These are phyloP conservation scores for Catharus bicknelli DNA, from an alignment of 2,113 vertebrate species.

Conservation along the genomic window DNA sequence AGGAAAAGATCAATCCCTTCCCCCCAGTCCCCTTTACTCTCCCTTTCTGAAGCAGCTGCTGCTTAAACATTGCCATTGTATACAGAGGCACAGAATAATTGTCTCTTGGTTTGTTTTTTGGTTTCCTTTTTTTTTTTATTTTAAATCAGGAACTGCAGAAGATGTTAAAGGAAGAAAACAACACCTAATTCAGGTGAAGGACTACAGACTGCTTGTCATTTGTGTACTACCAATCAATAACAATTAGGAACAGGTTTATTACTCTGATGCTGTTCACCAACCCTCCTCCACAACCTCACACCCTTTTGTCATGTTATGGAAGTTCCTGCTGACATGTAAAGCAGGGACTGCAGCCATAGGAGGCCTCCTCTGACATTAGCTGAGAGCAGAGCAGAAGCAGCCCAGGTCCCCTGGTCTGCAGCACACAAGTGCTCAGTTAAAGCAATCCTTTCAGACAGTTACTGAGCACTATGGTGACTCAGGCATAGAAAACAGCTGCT, in stretches of 20 bases:
- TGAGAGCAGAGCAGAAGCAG: constrained; percentile 52
- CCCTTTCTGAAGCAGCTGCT: background rate
- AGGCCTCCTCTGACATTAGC: constrained; percentile 40
- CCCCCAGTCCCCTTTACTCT: background rate
- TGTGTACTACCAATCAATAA: constrained; percentile 52
- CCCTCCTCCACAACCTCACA: background rate
- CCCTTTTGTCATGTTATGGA: background rate
- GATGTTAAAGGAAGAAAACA: constrained; percentile 20
- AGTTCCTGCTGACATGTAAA: constrained; percentile 9
- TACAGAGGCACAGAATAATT: constrained; percentile 14
- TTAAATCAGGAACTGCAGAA: background rate
- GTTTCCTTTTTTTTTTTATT: background rate
- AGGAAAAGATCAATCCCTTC: constrained; percentile 26
- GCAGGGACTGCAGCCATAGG: constrained; percentile 18
- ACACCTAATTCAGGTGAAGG: constrained; percentile 3
- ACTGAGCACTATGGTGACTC: constrained; percentile 53
- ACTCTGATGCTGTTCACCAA: constrained; percentile 1
- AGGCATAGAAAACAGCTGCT: constrained; percentile 14
- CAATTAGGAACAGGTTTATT: constrained; percentile 29
- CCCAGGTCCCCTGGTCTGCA: constrained; percentile 49
- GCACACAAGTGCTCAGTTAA: constrained; percentile 67
- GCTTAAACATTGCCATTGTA: constrained; percentile 21
- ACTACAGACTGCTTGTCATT: constrained; percentile 24
- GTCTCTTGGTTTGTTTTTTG: background rate
- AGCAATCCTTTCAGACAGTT: constrained; percentile 70